Conservation (phyloP, 2,797 vertebrate genomes). For the Chelidonichthys spinosus region DNA sequence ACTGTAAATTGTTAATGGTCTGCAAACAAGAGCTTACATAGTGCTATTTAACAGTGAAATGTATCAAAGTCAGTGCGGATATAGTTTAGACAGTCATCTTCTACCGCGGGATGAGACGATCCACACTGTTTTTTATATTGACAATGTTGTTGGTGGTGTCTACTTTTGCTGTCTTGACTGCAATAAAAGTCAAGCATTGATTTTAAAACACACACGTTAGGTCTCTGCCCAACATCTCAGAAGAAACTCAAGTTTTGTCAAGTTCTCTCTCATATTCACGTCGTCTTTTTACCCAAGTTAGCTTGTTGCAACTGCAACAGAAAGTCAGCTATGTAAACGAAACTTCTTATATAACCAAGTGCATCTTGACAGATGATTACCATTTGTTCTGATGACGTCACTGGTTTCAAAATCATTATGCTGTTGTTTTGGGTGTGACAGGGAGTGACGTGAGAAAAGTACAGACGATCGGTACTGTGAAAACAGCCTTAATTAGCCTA, state of each 20-base stretch:
- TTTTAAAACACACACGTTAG: neutral
- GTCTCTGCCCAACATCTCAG: neutral
- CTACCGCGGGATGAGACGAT: too few relatives aligned
- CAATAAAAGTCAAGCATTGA: constrained; percentile 2
- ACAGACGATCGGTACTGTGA: neutral
- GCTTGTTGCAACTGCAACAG: neutral
- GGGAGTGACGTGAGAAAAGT: neutral
- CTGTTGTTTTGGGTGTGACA: neutral
- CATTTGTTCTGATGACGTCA: neutral
- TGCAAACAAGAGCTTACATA: neutral
- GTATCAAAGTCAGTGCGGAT: too few relatives aligned
- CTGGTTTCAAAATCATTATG: neutral
- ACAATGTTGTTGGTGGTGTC: neutral
- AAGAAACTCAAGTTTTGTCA: neutral
- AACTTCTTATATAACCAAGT: too few relatives aligned
- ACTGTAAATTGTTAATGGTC: too few relatives aligned
- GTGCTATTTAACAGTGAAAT: constrained; percentile 5
- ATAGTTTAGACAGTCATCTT: too few relatives aligned
- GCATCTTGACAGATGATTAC: neutral
- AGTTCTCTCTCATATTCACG: neutral
- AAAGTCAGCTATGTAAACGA: neutral
- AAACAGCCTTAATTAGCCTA: neutral
- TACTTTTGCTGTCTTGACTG: neutral
- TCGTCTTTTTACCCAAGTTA: neutral
- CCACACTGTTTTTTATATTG: too few relatives aligned